Conservation (phyloP, 2,888 invertebrate species). For the Pecten maximus region DNA sequence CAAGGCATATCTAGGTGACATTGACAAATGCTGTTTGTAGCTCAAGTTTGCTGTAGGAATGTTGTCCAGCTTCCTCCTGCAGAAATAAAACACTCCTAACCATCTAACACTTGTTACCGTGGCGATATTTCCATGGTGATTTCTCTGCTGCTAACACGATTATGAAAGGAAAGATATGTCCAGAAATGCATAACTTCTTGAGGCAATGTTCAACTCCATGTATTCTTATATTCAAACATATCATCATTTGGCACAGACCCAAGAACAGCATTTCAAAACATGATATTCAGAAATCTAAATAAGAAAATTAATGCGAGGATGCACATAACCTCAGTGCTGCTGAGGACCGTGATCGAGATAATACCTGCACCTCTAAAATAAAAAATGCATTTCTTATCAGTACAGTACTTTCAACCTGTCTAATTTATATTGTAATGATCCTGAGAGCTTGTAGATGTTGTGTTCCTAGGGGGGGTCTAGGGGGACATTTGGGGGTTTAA, state of each 20-base stretch:
- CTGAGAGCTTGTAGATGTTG: neutral
- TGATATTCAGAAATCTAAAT: slow-evolving; percentile 21
- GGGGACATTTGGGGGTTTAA: neutral
- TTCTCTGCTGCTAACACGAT: slow-evolving; percentile 20
- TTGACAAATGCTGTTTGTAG: slow-evolving; percentile 28
- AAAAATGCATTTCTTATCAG: slow-evolving; percentile 1
- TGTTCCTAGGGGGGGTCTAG: neutral
- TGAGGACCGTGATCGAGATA: neutral
- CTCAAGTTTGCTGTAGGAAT: slow-evolving; percentile 22
- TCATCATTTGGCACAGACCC: neutral
- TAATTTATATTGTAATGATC: slow-evolving; percentile 4
- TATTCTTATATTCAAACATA: slow-evolving; percentile 31
- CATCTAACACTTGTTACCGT: slow-evolving; percentile 27
- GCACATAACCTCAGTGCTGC: neutral
- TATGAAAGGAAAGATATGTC: slow-evolving; percentile 16
- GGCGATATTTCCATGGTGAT: slow-evolving; percentile 23
- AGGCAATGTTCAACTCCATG: slow-evolving; percentile 3
- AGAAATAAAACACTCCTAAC: slow-evolving; percentile 21
- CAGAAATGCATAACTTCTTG: neutral
- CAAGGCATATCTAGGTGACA: slow-evolving; percentile 16
- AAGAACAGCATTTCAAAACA: neutral
- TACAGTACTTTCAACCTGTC: neutral
- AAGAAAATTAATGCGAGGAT: neutral
- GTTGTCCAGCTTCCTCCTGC: slow-evolving; percentile 15
- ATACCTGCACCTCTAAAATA: neutral